Evolutionary conservation across 2,797 vertebrate genomes (phyloP).

Genomic region (Darevskia nairensis): DNA sequence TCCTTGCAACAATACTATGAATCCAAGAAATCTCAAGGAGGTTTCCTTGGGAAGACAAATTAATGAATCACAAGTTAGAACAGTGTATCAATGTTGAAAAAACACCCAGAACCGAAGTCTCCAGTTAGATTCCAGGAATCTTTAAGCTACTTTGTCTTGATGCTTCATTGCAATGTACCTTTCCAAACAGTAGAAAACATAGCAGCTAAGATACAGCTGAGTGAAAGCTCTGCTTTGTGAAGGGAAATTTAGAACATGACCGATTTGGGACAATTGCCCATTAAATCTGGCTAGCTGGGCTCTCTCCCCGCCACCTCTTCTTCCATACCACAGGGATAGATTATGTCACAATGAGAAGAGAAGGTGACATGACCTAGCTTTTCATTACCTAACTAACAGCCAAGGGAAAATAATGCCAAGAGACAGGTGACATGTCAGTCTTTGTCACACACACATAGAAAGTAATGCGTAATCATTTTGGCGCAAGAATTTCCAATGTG

Average conservation of each 20-base stretch:
- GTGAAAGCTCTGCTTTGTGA: not conserved
- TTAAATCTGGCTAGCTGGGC: not conserved
- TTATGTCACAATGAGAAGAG: conserved; percentile 28
- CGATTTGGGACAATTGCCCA: not conserved
- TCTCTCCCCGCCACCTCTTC: conserved; percentile 22
- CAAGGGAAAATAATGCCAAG: conserved; percentile 9
- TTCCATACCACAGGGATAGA: conserved; percentile 45
- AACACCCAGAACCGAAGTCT: not conserved
- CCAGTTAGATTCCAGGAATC: not conserved
- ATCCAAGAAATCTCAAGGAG: not conserved
- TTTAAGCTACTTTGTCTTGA: not conserved
- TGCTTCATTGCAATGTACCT: conserved; percentile 22
- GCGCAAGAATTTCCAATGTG: conserved; percentile 43
- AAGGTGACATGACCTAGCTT: conserved; percentile 48
- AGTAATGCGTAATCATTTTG: conserved; percentile 44
- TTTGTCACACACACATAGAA: conserved; percentile 39
- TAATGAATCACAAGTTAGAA: not conserved
- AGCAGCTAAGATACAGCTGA: not conserved
- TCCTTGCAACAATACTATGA: not conserved
- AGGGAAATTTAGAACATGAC: not conserved
- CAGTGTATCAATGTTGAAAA: not conserved
- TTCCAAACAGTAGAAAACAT: not conserved
- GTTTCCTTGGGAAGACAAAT: not conserved
- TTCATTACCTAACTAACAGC: conserved; percentile 39
- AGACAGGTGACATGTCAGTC: conserved; percentile 33